Evolutionary conservation across 2,888 invertebrate genomes (phyloP).

Genomic region (Crossocerus cetratus): DNA sequence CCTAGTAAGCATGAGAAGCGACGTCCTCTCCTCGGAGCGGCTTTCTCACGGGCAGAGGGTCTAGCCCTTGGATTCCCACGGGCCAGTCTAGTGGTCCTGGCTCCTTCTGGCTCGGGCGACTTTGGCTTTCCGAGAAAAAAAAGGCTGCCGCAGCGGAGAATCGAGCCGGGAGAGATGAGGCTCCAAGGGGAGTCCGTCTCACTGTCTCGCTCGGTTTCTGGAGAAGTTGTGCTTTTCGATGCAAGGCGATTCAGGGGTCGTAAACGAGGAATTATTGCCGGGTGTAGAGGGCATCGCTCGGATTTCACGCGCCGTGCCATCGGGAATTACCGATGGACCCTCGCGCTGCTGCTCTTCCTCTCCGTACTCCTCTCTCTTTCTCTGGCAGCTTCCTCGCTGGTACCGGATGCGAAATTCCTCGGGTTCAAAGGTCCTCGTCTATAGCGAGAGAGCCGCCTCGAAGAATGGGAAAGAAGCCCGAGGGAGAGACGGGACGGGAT

Average conservation of each 20-base stretch:
- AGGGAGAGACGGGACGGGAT: conserved; percentile 22
- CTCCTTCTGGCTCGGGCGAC: conserved; percentile 17
- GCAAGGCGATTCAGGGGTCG: not conserved
- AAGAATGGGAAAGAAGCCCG: conserved; percentile 9
- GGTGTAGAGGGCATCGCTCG: not conserved
- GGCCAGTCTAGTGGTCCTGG: conserved; percentile 30
- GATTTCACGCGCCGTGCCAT: conserved; percentile 15
- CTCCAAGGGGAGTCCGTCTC: not conserved
- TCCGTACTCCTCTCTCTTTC: not conserved
- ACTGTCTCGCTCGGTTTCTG: conserved; percentile 19
- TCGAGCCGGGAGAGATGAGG: not conserved
- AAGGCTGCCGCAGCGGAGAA: not conserved
- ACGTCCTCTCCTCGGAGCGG: conserved; percentile 60
- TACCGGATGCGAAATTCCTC: conserved; percentile 61
- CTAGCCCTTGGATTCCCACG: conserved; percentile 58
- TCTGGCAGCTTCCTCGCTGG: not conserved
- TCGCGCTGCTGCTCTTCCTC: not conserved
- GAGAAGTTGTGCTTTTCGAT: not conserved
- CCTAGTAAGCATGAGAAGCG: conserved; percentile 73
- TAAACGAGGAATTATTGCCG: conserved; percentile 11
- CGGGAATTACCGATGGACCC: conserved; percentile 49
- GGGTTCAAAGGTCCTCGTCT: conserved; percentile 67
- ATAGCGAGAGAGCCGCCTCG: conserved; percentile 17
- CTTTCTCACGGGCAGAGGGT: conserved; percentile 65
- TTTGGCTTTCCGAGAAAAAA: conserved; percentile 42